Conservation (phyloP, 37 sponge, comb jelly and placozoan genomes). For the Hormiphora californensis region DNA sequence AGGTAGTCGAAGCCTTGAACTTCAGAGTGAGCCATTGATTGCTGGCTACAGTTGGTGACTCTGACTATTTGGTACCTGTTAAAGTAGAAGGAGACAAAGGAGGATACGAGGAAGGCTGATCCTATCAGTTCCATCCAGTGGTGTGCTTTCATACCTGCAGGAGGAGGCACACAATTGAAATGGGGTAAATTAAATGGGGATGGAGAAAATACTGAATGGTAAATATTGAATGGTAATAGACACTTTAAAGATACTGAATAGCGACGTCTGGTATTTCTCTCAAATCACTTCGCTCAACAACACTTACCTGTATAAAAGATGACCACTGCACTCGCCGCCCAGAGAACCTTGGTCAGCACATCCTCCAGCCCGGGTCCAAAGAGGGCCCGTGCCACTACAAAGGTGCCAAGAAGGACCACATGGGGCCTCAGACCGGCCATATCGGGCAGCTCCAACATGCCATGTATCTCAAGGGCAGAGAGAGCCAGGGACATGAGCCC, state of each 20-base stretch:
- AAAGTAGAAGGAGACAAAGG: constrained; percentile 42
- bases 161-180: too few species aligned
- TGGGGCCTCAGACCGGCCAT: neutral
- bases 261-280: too few species aligned
- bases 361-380: constrained; percentile 12
- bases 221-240: too few species aligned
- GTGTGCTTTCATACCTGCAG: neutral
- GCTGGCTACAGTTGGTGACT: too few species aligned
- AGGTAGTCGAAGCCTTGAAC: too few species aligned
- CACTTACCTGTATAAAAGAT: constrained; percentile 47
- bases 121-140: constrained; percentile 23
- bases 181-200: too few species aligned
- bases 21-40: too few species aligned
- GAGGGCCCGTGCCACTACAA: neutral
- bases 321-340: neutral
- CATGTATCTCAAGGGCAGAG: neutral
- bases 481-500: constrained; percentile 14
- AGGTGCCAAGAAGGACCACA: neutral
- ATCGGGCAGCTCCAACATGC: neutral
- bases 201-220: too few species aligned
- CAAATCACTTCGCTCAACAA: too few species aligned
- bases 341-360: constrained; percentile 32
- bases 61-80: too few species aligned
- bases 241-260: too few species aligned
- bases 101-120: neutral